Conservation (phyloP, 2,113 vertebrate species). For the Salvelinus sp. region DNA sequence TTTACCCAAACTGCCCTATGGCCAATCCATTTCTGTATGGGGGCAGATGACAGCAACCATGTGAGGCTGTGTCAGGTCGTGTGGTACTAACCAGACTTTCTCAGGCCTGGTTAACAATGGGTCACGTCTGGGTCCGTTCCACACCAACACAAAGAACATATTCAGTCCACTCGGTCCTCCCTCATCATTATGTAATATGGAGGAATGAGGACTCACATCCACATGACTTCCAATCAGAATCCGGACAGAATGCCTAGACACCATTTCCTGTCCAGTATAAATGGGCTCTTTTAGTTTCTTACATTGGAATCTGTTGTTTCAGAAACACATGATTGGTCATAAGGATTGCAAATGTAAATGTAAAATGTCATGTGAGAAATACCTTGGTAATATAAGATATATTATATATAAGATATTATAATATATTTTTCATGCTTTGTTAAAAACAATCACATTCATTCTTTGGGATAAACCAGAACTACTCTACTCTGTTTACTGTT, state of each 20-base stretch:
- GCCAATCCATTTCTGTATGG: neutral
- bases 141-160: constrained; percentile 46
- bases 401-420: too few species aligned
- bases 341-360: neutral
- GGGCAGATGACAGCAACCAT: constrained; percentile 9
- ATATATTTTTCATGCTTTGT: constrained; percentile 3
- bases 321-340: constrained; percentile 10
- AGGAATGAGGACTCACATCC: constrained; percentile 40
- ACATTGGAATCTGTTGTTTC: constrained; percentile 26
- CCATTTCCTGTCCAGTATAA: constrained; percentile 40
- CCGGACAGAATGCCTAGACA: constrained; percentile 3
- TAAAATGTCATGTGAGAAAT: neutral
- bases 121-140: constrained; percentile 30
- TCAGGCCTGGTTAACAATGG: constrained; percentile 44
- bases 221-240: constrained; percentile 37
- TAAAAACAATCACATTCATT: constrained; percentile 13
- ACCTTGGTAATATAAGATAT: neutral
- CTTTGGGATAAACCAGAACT: neutral
- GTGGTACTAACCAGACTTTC: constrained; percentile 11
- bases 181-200: constrained; percentile 26
- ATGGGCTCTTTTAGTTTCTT: constrained; percentile 19
- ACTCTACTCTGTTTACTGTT: too few species aligned
- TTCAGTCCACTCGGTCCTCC: constrained; percentile 35
- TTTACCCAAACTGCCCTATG: too few species aligned
- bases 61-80: constrained; percentile 17